Conservation (phyloP, 2,113 vertebrate species). For the Sardina pilchardus region DNA sequence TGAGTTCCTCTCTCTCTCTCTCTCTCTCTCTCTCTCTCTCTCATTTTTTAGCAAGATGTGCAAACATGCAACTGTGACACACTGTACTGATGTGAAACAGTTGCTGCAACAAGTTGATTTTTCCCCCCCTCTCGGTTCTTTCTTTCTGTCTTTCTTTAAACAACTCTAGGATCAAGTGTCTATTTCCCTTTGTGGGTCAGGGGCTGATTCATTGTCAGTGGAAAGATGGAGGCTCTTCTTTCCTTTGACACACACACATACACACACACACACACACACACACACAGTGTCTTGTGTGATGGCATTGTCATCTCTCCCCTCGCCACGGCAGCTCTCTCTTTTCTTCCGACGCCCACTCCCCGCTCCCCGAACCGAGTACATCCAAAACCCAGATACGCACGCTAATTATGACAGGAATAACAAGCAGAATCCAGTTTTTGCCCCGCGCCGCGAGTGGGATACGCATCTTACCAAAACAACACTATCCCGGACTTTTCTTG, state of each 20-base stretch:
- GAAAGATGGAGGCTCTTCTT: background rate
- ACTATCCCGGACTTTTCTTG: conserved; percentile 47
- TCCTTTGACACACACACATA: background rate
- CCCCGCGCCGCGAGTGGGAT: background rate
- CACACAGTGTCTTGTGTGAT: background rate
- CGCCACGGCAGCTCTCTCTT: background rate
- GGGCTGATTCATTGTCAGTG: background rate
- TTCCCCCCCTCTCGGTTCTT: background rate
- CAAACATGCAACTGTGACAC: background rate
- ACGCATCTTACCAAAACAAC: conserved; percentile 49
- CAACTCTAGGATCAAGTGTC: background rate
- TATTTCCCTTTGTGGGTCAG: background rate
- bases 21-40: background rate
- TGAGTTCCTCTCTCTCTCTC: background rate
- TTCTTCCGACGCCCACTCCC: background rate
- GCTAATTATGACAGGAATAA: background rate
- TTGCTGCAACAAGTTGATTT: background rate
- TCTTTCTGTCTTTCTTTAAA: background rate
- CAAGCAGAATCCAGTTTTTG: background rate
- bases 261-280: background rate
- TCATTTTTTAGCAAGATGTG: background rate
- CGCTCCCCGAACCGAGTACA: background rate
- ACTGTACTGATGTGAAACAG: background rate
- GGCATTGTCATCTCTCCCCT: background rate
- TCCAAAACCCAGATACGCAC: background rate